Conservation (phyloP, 1,140 invertebrate genomes). For the Ips nitidus region DNA sequence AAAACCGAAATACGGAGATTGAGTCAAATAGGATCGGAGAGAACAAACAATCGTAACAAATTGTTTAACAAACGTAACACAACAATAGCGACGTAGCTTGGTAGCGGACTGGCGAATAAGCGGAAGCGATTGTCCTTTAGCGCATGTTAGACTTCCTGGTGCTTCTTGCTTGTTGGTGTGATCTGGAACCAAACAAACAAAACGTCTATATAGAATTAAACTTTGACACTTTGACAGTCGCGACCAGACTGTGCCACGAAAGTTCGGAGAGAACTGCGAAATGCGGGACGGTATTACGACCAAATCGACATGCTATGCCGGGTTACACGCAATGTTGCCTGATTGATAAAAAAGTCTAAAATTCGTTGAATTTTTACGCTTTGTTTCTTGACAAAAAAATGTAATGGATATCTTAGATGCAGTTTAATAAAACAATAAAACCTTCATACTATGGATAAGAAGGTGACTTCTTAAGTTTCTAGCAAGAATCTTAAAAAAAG, state of each 20-base stretch:
- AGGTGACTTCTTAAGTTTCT: too few relatives aligned
- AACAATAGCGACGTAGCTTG: constrained; percentile 1
- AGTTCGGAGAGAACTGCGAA: constrained; percentile 9
- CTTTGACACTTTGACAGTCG: constrained; percentile 11
- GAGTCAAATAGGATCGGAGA: too few relatives aligned
- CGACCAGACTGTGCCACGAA: constrained; percentile 1
- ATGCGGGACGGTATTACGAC: neutral
- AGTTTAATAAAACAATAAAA: too few relatives aligned
- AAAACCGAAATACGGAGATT: too few relatives aligned
- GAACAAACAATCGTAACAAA: too few relatives aligned
- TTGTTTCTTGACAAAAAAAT: too few relatives aligned
- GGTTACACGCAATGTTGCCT: constrained; percentile 17
- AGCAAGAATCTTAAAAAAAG: too few relatives aligned
- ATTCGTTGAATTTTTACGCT: too few relatives aligned
- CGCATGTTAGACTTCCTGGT: constrained; percentile 49
- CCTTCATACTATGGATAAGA: too few relatives aligned
- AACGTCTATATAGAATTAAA: constrained; percentile 14
- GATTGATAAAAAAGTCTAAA: neutral
- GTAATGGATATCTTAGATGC: too few relatives aligned
- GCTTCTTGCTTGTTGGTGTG: constrained; percentile 39
- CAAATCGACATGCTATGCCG: constrained; percentile 16
- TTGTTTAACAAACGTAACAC: constrained; percentile 8
- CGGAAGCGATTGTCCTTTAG: constrained; percentile 50
- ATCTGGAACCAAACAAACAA: constrained; percentile 40
- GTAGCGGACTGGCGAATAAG: constrained; percentile 39